phyloP scores from a whole-genome alignment of 2,888 invertebrate genomes.

The Belgica antarctica region DNA sequence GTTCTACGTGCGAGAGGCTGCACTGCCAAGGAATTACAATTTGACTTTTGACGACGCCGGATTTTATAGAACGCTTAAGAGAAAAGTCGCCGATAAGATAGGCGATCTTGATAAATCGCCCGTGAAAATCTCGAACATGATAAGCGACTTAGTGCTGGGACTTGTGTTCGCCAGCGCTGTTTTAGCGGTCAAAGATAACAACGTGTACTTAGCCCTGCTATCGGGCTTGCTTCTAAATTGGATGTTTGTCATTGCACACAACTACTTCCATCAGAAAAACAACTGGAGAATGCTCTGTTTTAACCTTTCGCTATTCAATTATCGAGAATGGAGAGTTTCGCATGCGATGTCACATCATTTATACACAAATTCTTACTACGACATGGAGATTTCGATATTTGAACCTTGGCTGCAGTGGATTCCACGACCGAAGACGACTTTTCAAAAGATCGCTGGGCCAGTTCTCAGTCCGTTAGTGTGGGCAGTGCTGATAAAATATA shows the following conservation, averaged over 20 bases:
- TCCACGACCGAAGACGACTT: conserved; percentile 56
- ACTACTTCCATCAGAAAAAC: conserved; percentile 72
- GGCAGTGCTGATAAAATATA: conserved; percentile 49
- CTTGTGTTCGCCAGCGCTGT: conserved; percentile 52
- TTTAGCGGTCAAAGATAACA: conserved; percentile 51
- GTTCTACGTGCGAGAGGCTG: conserved; percentile 65
- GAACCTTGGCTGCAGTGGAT: conserved; percentile 69
- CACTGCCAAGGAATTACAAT: conserved; percentile 65
- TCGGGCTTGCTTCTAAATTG: conserved; percentile 61
- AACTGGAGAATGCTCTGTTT: conserved; percentile 78
- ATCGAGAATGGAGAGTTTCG: conserved; percentile 48
- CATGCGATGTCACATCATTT: conserved; percentile 77
- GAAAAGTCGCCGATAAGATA: conserved; percentile 59
- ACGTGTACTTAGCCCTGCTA: conserved; percentile 50
- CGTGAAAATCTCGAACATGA: conserved; percentile 52
- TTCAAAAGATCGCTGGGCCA: conserved; percentile 58
- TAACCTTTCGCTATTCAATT: conserved; percentile 64
- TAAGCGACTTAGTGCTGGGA: conserved; percentile 53
- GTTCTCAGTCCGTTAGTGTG: conserved; percentile 57
- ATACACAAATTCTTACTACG: conserved; percentile 73
- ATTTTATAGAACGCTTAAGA: conserved; percentile 70
- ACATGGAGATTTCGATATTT: conserved; percentile 66
- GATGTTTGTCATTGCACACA: conserved; percentile 66
- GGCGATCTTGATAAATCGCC: conserved; percentile 58
- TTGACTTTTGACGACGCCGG: conserved; percentile 72